These are phyloP conservation scores for Temnothorax unifasciatus DNA, from an alignment of 2,888 invertebrate genomes.

Conservation along the genomic window DNA sequence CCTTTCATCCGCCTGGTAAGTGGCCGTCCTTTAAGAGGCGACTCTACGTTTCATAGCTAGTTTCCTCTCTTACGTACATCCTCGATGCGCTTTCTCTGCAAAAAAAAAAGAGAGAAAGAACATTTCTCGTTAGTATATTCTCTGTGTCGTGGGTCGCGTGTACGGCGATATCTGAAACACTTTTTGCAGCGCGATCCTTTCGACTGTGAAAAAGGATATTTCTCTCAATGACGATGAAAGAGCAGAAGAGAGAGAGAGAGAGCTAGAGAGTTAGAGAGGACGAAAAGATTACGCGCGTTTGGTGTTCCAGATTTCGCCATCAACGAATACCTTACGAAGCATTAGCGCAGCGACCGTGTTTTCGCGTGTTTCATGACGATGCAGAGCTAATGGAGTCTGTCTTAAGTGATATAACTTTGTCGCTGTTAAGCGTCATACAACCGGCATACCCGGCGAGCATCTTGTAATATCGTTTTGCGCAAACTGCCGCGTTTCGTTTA, in stretches of 20 bases:
- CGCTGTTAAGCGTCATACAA: conserved; percentile 32
- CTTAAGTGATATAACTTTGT: conserved; percentile 55
- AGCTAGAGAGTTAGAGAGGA: neutral
- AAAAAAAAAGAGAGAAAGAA: conserved; percentile 87
- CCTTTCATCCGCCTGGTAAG: conserved; percentile 47
- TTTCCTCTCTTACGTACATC: conserved; percentile 89
- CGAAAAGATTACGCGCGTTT: conserved; percentile 19
- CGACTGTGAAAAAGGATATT: conserved; percentile 40
- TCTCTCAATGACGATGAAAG: neutral
- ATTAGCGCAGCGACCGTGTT: conserved; percentile 49
- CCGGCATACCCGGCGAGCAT: neutral
- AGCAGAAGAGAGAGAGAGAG: neutral
- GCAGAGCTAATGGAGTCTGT: conserved; percentile 53
- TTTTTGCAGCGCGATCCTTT: conserved; percentile 36
- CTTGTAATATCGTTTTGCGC: conserved; percentile 49
- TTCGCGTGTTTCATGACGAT: conserved; percentile 48
- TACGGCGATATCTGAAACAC: conserved; percentile 63
- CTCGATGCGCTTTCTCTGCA: conserved; percentile 93
- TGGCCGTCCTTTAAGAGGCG: conserved; percentile 53
- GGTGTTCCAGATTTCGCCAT: conserved; percentile 64
- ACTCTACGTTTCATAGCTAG: conserved; percentile 62
- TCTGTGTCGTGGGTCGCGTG: conserved; percentile 10
- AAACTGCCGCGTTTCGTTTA: conserved; percentile 12
- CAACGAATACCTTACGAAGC: conserved; percentile 57
- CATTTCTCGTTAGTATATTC: conserved; percentile 64